phyloP scores from a whole-genome alignment of 92 coral and sea anemone species.

The Isaurus tuberculatus region DNA sequence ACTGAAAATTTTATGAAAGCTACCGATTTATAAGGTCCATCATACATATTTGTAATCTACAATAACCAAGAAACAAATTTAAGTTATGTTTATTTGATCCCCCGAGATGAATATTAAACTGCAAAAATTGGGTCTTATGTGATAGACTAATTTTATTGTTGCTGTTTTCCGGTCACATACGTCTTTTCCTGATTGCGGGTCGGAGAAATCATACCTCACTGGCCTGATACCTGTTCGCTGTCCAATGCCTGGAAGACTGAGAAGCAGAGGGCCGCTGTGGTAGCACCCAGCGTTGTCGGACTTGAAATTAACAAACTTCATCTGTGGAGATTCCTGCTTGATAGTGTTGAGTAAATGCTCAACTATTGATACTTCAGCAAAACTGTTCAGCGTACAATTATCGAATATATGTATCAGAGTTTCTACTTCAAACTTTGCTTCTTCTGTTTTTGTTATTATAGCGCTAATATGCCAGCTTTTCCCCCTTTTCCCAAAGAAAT shows the following conservation, averaged over 20 bases:
- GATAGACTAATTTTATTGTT: slow-evolving; percentile 27
- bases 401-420: slow-evolving; percentile 48
- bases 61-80: too few species aligned
- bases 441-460: slow-evolving; percentile 52
- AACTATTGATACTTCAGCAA: slow-evolving; percentile 59
- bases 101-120: too few species aligned
- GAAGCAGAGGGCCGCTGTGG: slow-evolving; percentile 57
- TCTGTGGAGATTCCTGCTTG: slow-evolving; percentile 50
- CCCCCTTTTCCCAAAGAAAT: slow-evolving; percentile 56
- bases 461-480: slow-evolving; percentile 61
- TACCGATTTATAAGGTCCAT: too few species aligned
- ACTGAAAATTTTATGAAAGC: too few species aligned
- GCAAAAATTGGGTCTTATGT: too few species aligned
- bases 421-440: slow-evolving; percentile 43
- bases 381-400: slow-evolving; percentile 52
- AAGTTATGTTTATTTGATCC: too few species aligned
- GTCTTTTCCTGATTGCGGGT: too few species aligned
- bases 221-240: slow-evolving; percentile 38
- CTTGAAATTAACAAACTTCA: slow-evolving; percentile 34
- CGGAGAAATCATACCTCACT: too few species aligned
- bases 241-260: slow-evolving; percentile 52
- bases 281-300: slow-evolving; percentile 66
- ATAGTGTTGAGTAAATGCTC: slow-evolving; percentile 47
- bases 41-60: too few species aligned
- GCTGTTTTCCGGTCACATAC: slow-evolving; percentile 50